Conservation (phyloP, 2,113 vertebrate genomes). For the Dryoscopus gambensis region DNA sequence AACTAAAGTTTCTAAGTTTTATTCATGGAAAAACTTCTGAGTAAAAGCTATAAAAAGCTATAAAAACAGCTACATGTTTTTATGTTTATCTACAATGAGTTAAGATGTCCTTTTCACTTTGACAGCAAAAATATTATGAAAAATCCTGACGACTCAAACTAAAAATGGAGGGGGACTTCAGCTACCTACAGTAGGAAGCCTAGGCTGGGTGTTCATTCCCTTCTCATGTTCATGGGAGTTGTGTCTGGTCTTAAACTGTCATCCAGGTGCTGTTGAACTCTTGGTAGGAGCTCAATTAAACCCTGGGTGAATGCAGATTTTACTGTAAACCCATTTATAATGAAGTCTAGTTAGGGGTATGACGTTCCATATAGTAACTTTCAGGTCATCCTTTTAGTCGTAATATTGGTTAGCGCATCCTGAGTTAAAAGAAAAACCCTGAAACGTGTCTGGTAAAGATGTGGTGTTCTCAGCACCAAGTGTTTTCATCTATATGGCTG, state of each 20-base stretch:
- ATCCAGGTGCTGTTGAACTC: background rate
- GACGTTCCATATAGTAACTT: background rate
- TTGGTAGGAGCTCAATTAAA: background rate
- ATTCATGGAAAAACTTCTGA: background rate
- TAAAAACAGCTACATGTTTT: background rate
- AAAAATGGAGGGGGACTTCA: background rate
- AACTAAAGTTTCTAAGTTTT: background rate
- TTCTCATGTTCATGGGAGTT: background rate
- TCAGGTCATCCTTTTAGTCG: background rate
- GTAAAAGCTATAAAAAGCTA: background rate
- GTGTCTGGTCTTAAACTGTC: background rate
- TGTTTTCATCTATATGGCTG: background rate
- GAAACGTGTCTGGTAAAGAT: background rate
- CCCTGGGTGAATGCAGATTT: background rate
- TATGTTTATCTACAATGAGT: background rate
- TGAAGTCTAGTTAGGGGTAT: background rate
- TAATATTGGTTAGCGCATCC: background rate
- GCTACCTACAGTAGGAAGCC: background rate
- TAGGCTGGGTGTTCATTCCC: background rate
- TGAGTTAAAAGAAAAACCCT: background rate
- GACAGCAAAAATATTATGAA: background rate
- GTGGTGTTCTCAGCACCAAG: background rate
- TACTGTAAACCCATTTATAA: background rate
- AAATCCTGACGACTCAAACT: background rate
- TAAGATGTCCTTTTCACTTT: background rate